Evolutionary conservation across 2,888 invertebrate species (phyloP), one percentile per base, ranked within the genome.

Genomic region (Platycheirus albimanus): DNA sequence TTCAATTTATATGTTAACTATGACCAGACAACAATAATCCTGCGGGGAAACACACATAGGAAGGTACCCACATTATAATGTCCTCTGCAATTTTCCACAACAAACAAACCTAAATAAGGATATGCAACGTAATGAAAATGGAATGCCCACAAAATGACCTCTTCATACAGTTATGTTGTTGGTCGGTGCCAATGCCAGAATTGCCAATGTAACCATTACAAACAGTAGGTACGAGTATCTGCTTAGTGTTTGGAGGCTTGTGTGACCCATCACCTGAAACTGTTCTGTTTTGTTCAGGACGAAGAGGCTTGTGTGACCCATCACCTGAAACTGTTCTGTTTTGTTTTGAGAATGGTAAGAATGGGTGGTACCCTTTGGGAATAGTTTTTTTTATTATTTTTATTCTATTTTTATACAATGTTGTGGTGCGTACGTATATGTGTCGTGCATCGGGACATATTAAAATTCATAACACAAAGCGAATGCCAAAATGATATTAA

Each of bases 1-100:
- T 74, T 78, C 67, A 74, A 78, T 83, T 83, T 78, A 76, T 71
- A 74, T 69, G 69, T 47, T 64, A 70, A 83, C 72, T 78, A 33
- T 45, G 51, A 49, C 77, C 66, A 61, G 71, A 81, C 70, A 66
- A 41, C 61, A 52, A 66, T 63, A 61, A 76, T 72, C 61, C 76
- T 61, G 61, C 61, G 51, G 76, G 80, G 67, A 67, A n/a, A n/a
- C n/a, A n/a, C n/a, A n/a, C n/a, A n/a, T n/a, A n/a, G n/a, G n/a
- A n/a, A n/a, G 54, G 49, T 33, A 33, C 30, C 43, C 33, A 17
- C 24, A 45, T 61, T 30, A 61, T 30, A 63, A 33, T 61, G 72
- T 72, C 72, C 78, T 52, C 70, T 64, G 8, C 52, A 54, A 66
- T 74, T 64, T 64, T 74, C 54, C 20, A 56, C 28, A 36, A 36